Conservation (phyloP, 2,797 vertebrate genomes). For the Schizothorax lantsangensis region DNA sequence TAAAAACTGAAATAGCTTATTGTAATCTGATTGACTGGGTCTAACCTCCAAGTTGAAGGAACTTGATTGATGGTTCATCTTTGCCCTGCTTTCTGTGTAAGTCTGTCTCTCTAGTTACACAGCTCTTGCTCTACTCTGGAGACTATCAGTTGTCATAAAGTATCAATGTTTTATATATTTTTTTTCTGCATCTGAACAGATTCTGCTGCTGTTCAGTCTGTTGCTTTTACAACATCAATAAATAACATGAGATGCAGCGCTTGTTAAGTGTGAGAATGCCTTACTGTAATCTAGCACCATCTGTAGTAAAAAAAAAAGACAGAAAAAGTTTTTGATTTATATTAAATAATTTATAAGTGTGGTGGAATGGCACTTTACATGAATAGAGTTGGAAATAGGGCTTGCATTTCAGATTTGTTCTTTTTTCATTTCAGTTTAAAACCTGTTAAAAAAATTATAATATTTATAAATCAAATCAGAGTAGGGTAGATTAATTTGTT, state of each 20-base stretch:
- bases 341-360: background rate
- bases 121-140: conserved; percentile 28
- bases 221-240: conserved; percentile 13
- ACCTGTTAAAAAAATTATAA: background rate
- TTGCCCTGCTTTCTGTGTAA: conserved; percentile 5
- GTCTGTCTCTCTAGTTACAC: background rate
- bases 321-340: background rate
- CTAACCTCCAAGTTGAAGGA: background rate
- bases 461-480: background rate
- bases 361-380: background rate
- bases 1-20: background rate
- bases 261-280: background rate
- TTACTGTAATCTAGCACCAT: background rate
- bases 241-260: background rate
- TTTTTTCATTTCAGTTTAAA: background rate
- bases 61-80: background rate
- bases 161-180: conserved; percentile 34
- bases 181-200: background rate
- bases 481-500: background rate
- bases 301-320: background rate
- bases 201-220: background rate
- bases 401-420: background rate
- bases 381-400: background rate
- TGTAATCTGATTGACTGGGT: background rate
- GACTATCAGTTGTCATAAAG: conserved; percentile 33